Evolutionary conservation across 2,888 invertebrate species (phyloP), one percentile per base, ranked within the genome.

Genomic region (Zhuqinia jingwanae): DNA sequence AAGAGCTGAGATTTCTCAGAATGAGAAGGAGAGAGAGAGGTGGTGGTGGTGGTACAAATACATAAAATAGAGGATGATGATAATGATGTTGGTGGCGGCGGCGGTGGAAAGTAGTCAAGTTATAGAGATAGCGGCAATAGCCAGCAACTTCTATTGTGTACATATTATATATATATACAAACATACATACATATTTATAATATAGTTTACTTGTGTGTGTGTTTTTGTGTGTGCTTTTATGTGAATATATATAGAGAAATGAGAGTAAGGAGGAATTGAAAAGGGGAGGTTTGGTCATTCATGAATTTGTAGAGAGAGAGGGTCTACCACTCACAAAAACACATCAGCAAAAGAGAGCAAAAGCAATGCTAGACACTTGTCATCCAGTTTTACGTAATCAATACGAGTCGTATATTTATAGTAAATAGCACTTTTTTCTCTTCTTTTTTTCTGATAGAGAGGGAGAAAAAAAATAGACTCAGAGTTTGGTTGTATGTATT

Each of bases 271-370:
- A 53, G 22, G 36, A 75, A 81, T 81, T 70, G 82, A 76, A 75
- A 83, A 83, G 82, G 82, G 75, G 76, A 83, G 65, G 5, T 36
- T 58, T 85, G 85, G 85, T 73, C 85, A 85, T 85, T 85, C 85
- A 85, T 85, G 75, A 85, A 63, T 85, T 79, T 80, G 73, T 63
- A 50, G 82, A 36, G 63, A 27, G 30, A 20, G 85, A 75, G 75
- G 30, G 36, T 75, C 36, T 20, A n/a, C 75, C 53, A 30, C 30
- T 73, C 42, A 30, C n/a, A 36, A 36, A 36, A 36, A 36, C 36
- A 36, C 36, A 36, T 36, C 36, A 36, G 8, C 36, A 36, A 8
- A 36, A 17, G 13, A 27, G 25, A 63, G 63, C 77, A 81, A 58
- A 81, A 45, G 68, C 17, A 53, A 15, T 56, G 60, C 20, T 75